Evolutionary conservation across 2,113 vertebrate genomes (phyloP).

Genomic region (Anoura caudifer): DNA sequence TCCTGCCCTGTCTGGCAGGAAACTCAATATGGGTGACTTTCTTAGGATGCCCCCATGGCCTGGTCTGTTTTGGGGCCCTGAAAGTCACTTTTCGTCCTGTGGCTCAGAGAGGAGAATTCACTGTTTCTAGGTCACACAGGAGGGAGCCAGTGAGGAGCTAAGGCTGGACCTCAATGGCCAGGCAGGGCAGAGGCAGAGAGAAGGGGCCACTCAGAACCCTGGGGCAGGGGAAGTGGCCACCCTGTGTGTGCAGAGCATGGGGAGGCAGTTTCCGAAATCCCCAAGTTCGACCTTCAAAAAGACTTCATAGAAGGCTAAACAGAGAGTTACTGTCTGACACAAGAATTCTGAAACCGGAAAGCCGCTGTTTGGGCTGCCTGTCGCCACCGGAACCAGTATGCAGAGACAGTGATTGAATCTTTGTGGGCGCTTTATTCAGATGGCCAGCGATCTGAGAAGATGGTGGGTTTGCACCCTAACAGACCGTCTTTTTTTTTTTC

Average conservation of each 20-base stretch:
- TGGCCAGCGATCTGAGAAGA: too few relatives aligned
- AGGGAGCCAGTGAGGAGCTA: not conserved
- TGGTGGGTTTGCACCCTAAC: too few relatives aligned
- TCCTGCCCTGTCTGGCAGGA: not conserved
- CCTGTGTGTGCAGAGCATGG: rapidly evolving
- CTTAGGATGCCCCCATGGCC: not conserved
- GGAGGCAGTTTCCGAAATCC: not conserved
- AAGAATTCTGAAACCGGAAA: not conserved
- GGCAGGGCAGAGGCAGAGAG: not conserved
- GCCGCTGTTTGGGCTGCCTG: too few relatives aligned
- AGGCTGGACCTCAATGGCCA: not conserved
- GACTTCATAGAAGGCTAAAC: not conserved
- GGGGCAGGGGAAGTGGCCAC: not conserved
- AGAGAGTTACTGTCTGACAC: not conserved
- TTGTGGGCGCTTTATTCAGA: too few relatives aligned
- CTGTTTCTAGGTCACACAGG: not conserved
- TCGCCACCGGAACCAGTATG: too few relatives aligned
- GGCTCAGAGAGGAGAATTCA: not conserved
- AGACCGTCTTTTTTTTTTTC: too few relatives aligned
- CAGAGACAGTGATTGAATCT: too few relatives aligned
- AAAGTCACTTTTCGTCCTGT: not conserved
- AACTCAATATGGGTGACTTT: not conserved
- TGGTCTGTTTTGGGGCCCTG: not conserved
- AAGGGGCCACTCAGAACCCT: not conserved
- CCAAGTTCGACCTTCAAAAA: not conserved